phyloP scores from a whole-genome alignment of 2,888 invertebrate species.

The Plagodis pulveraria region DNA sequence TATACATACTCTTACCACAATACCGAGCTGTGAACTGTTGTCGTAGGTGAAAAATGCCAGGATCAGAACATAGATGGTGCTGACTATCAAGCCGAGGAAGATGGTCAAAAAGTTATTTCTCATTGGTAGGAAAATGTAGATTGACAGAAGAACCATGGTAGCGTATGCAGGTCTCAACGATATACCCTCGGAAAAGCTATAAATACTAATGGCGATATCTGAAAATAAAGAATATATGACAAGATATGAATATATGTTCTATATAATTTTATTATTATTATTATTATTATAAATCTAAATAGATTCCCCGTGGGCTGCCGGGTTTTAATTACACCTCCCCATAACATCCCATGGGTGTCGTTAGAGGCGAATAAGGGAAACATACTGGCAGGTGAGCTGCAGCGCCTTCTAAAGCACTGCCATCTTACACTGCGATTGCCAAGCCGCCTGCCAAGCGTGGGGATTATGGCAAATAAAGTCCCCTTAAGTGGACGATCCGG shows the following conservation, averaged over 20 bases:
- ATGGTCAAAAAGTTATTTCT: constrained; percentile 89
- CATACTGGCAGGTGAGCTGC: no score
- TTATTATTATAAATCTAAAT: no score
- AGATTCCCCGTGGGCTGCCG: no score
- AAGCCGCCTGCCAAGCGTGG: no score
- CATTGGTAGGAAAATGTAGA: constrained; percentile 94
- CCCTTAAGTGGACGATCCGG: no score
- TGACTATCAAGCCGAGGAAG: constrained; percentile 88
- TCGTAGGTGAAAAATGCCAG: constrained; percentile 69
- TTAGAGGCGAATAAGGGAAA: no score
- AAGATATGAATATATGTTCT: background rate
- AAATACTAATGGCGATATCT: constrained; percentile 88
- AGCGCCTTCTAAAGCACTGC: no score
- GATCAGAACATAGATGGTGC: constrained; percentile 86
- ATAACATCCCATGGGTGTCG: no score
- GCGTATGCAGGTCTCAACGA: constrained; percentile 88
- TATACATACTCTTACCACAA: constrained; percentile 63
- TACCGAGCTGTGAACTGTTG: constrained; percentile 56
- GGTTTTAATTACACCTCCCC: no score
- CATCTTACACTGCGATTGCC: no score
- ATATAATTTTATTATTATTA: no score
- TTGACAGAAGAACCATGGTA: constrained; percentile 89
- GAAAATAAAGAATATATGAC: constrained; percentile 47
- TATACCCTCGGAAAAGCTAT: constrained; percentile 83
- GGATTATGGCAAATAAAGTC: no score